Percentiles rank a stretch among this genome's conserved stretches.
phyloP scores from a whole-genome alignment of 1,140 invertebrate species.

The Drosophila eugracilis region DNA sequence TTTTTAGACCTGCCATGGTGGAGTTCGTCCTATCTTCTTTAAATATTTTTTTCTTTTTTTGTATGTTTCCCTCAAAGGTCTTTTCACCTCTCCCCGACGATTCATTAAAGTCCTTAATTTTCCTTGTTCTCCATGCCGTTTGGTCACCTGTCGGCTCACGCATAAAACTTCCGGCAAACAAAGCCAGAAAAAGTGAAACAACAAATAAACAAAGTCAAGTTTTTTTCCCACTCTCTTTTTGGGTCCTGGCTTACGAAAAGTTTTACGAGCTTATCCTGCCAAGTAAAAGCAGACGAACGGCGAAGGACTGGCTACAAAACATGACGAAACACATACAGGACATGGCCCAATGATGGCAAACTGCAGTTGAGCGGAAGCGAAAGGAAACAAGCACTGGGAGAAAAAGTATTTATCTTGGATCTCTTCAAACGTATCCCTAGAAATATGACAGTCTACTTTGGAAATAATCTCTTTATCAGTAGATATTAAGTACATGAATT shows the following conservation, averaged over 20 bases:
- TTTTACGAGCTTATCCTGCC: conserved; percentile 74
- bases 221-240: conserved; percentile 28
- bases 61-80: conserved; percentile 30
- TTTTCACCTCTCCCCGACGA: background rate
- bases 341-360: conserved; percentile 52
- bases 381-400: conserved; percentile 1
- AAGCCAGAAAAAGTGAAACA: conserved; percentile 46
- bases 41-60: conserved; percentile 46
- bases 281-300: conserved; percentile 25
- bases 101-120: conserved; percentile 59
- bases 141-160: conserved; percentile 57
- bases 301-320: conserved; percentile 35
- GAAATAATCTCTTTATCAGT: no score
- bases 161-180: conserved; percentile 64
- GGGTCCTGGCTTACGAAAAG: conserved; percentile 58
- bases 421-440: no score
- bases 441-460: no score
- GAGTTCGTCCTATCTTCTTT: conserved; percentile 1
- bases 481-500: no score
- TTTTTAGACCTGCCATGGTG: conserved; percentile 13
- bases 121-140: conserved; percentile 24
- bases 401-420: background rate
- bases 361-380: conserved; percentile 44
- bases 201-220: conserved; percentile 63
- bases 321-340: conserved; percentile 69